Base-by-base conservation (phyloP, 2,113 vertebrate species). In the Vidua chalybeata region DNA sequence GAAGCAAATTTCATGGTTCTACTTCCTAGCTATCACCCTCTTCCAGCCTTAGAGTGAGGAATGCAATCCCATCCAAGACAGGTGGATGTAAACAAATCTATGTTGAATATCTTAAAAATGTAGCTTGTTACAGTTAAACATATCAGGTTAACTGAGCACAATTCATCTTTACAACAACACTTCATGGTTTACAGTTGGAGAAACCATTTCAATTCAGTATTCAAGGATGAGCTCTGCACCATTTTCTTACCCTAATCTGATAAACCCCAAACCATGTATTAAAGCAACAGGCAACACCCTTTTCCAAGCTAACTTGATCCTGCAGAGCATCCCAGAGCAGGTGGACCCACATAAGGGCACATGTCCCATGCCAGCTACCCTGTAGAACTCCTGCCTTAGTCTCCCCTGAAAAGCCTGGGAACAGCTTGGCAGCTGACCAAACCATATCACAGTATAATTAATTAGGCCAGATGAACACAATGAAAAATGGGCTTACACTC, bases 311-410 rank as follows among this genome's bases (percentile, higher is more conserved):
- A 11, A 8, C 43, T 39, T 10, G 4, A 20, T 15, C 49, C 54
- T 73, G 43, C 55, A 35, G 19, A 45, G 9, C 6, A n/a, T 27
- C 18, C 33, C 45, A 72, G 52, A 82, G 49, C 22, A 54, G 11
- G 6, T 4, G 7, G 21, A 49, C 24, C 18, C 41, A 56, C 18
- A 11, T 0, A 8, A 64, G 43, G 41, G 5, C 39, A 45, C 1
- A 2, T 0, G 0, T 9, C 12, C 37, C 59, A 4, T 6, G 9
- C 15, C 52, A 94, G 31, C 22, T 31, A 17, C 0, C 1, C 20
- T 41, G 27, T 49, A 64, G 30, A 41, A 37, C 15, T 85, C 62
- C 7, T 15, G 52, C 8, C 17, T 49, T 68, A 27, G 30, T 13
- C 31, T 46, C 26, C 43, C 22, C 45, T 23, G 28, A 48, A 72